Conservation (phyloP, 23 tunicate genomes). For the Ciona savignyi region DNA sequence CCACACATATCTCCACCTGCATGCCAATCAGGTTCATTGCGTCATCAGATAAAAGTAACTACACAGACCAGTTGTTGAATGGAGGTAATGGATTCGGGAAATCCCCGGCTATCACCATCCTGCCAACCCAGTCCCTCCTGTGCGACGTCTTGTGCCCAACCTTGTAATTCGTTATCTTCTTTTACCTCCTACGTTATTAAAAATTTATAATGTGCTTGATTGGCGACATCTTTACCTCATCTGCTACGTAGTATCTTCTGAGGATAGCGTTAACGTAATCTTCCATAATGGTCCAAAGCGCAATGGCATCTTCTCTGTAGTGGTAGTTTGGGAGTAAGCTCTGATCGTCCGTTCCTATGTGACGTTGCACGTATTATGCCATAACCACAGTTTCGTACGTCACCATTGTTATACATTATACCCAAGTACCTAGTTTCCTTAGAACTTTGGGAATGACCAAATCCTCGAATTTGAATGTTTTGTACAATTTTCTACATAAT, state of each 20-base stretch:
- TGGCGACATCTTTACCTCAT: constrained; percentile 23
- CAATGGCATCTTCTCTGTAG: constrained; percentile 62
- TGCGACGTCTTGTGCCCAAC: too few relatives aligned
- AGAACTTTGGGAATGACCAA: too few relatives aligned
- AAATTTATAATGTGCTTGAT: not conserved
- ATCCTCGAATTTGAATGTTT: constrained; percentile 28
- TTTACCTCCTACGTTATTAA: constrained; percentile 23
- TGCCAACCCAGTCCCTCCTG: too few relatives aligned
- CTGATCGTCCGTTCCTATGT: constrained; percentile 43
- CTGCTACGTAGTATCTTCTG: constrained; percentile 24
- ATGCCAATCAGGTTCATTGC: too few relatives aligned
- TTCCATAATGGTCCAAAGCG: constrained; percentile 44
- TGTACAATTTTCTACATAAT: constrained; percentile 13
- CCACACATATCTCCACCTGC: too few relatives aligned
- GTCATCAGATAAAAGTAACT: too few relatives aligned
- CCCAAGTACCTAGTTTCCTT: constrained; percentile 60
- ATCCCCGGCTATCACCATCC: too few relatives aligned
- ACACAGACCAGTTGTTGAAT: constrained; percentile 13
- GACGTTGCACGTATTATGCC: too few relatives aligned
- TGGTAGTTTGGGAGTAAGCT: constrained; percentile 40
- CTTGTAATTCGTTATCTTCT: constrained; percentile 39
- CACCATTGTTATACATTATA: too few relatives aligned
- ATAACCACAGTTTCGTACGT: too few relatives aligned
- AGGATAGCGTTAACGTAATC: constrained; percentile 26
- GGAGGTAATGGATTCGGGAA: not conserved